Evolutionary conservation across 1,140 invertebrate genomes (phyloP), one percentile per base, ranked within the genome.

Genomic region (Probaryconus sp.): DNA sequence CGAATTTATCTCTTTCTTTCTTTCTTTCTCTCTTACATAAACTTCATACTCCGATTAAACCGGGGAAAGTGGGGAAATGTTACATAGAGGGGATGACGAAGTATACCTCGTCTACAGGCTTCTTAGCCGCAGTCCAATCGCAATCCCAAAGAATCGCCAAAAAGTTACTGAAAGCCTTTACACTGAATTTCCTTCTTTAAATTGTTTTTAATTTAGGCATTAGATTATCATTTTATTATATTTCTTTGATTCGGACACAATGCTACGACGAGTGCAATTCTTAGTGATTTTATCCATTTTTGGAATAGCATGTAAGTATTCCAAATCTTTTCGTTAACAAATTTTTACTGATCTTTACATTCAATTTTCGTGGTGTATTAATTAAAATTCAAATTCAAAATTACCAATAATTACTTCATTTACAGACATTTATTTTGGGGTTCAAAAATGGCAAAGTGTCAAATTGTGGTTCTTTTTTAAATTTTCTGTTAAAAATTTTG

Each of bases 41-140:
- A 71, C 73, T 76, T 71, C 61, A 69, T 71, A 75, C 72, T 60
- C 72, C 75, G 78, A 81, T 80, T 77, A 79, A 79, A 81, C 68
- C 42, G 67, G 77, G 78, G 82, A 86, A 83, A 85, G 85, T 86
- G 84, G 84, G 86, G 83, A 85, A 85, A 77, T 78, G 61, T 60
- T 35, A 55, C 37, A 56, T 47, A 83, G 82, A 81, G 85, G 85
- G 85, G 83, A 79, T 78, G 69, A 33, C 35, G 61, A 79, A 79
- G 83, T 86, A 85, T 86, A 85, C 81, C 72, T 78, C 50, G 75
- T 78, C 75, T 63, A 78, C 53, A 65, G 79, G 51, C 72, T 37
- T 69, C 58, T 45, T 64, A 42, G 68, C 70, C 80, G 77, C 83
- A 85, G 85, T 85, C 47, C 78, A 78, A 81, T 81, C 76, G 76